Base-by-base conservation (phyloP, 1,140 invertebrate genomes). In the Drosophila serrata region DNA sequence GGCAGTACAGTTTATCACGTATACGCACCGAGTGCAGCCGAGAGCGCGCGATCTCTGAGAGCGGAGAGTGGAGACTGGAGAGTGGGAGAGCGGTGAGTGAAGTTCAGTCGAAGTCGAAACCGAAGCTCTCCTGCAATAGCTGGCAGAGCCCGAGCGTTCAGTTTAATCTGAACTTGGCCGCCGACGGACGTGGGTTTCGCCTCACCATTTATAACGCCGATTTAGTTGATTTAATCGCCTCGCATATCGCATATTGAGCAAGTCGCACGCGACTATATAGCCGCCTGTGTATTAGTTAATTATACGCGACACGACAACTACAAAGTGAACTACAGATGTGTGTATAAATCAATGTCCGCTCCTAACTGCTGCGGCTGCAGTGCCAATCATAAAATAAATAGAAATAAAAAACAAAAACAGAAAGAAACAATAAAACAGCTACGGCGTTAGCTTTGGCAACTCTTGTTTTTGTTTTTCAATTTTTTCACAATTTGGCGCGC, bases 151-250 rank as follows among this genome's bases (percentile, higher is more conserved):
- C 33, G 39, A 43, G 6, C 42, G 79, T 45, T 82, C 75, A 86
- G 65, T 79, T 46, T 33, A 69, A 58, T 69, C 65, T 57, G 58
- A 72, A 72, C 64, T 79, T 87, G 42, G 49, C 58, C 75, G 82
- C 35, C 46, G 51, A 48, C 75, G 45, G 75, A 68, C 59, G 79
- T 72, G 56, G 27, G 17, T 45, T 17, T 24, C 27, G 27, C n/a
- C n/a, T 15, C 8, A 22, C 7, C 31, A 11, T 24, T 53, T 53
- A n/a, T n/a, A 15, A 37, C 11, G 51, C 6, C 49, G 19, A 22
- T 53, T 53, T n/a, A 37, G 13, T 53, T 9, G 17, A 37, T 37
- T 56, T 37, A 37, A 24, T 12, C 39, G 31, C n/a, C 17, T 6
- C 13, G 29, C 45, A 46, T 33, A 45, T 45, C 19, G 35, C 48